These are phyloP conservation scores for Pogoniulus pusillus DNA, from an alignment of 2,797 vertebrate genomes.

Conservation along the genomic window DNA sequence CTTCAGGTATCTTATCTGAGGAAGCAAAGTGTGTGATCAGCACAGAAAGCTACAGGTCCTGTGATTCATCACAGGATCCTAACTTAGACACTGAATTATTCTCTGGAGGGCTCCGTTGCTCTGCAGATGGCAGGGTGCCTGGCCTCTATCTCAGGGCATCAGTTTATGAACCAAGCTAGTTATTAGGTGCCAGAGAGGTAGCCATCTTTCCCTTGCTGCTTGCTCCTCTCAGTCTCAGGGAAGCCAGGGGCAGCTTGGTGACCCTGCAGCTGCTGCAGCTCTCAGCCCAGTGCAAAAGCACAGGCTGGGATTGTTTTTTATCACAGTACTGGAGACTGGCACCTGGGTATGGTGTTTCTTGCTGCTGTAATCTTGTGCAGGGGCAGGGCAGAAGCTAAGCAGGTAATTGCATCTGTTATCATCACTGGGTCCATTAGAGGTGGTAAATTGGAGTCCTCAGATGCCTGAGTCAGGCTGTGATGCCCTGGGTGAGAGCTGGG, in stretches of 20 bases:
- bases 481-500: not conserved
- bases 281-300: not conserved
- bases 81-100: not conserved
- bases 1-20: conserved; percentile 1
- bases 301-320: not conserved
- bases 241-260: not conserved
- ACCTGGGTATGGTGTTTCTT: not conserved
- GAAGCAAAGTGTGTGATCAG: not conserved
- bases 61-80: conserved; percentile 13
- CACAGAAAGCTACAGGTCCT: not conserved
- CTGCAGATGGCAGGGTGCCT: not conserved
- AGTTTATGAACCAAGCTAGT: not conserved
- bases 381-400: not conserved
- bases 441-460: not conserved
- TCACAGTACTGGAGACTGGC: rapidly evolving
- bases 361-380: not conserved
- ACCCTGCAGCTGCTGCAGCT: not conserved
- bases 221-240: not conserved
- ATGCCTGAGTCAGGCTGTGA: not conserved
- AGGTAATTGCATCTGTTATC: not conserved
- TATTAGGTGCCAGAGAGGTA: not conserved
- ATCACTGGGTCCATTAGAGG: not conserved
- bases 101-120: not conserved
- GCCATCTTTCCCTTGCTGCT: not conserved
- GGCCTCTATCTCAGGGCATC: not conserved